These are phyloP conservation scores for Sinocyclocheilus anshuiensis DNA, from an alignment of 2,113 vertebrate species.

Conservation along the genomic window DNA sequence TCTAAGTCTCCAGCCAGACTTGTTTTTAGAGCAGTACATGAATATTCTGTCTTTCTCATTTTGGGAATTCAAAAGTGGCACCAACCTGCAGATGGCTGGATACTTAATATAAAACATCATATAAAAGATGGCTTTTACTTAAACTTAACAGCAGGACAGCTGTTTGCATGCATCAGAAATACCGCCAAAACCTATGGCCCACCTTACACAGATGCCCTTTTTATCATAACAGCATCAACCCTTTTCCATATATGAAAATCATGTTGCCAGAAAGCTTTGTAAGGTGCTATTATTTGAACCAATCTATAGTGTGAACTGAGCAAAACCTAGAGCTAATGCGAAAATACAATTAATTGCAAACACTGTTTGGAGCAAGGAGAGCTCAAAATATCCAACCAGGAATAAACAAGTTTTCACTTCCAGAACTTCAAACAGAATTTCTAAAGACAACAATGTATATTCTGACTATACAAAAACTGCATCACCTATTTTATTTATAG, in stretches of 20 bases:
- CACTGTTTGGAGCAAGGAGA: neutral
- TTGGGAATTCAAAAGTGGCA: neutral
- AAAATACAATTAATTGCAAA: neutral
- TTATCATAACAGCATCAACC: neutral
- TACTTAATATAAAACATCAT: neutral
- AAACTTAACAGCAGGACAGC: neutral
- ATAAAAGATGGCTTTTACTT: neutral
- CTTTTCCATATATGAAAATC: neutral
- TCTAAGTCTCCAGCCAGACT: neutral
- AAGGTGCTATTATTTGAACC: neutral
- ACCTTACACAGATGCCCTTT: neutral
- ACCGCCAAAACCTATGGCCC: neutral
- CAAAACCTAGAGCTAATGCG: neutral
- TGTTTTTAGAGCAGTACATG: neutral
- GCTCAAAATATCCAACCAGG: neutral
- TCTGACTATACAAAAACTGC: constrained; percentile 5
- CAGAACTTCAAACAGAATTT: neutral
- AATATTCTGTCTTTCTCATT: constrained; percentile 6
- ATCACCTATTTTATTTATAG: constrained; percentile 32
- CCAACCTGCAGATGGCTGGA: neutral
- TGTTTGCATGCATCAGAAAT: neutral
- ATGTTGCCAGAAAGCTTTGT: neutral
- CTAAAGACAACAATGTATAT: neutral
- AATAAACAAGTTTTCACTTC: neutral
- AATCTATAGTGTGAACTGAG: neutral